Base-by-base conservation (phyloP, 2,888 invertebrate genomes). In the Polydrusus cervinus region DNA sequence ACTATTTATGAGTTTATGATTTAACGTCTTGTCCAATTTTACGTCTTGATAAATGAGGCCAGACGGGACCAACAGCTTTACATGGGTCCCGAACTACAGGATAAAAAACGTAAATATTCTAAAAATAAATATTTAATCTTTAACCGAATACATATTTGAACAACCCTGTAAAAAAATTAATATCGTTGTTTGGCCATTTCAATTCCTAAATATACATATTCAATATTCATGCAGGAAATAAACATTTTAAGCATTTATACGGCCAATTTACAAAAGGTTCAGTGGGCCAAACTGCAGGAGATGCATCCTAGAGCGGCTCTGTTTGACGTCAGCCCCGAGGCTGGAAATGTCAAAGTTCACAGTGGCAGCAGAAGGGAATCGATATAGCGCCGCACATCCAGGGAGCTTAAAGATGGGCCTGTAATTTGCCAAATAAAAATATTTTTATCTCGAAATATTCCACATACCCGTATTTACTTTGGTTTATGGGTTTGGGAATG, bases 301-400 rank as follows among this genome's bases (percentile, higher is more conserved):
- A 76, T 76, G 71, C 76, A 76, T 64, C 61, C 60, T 47, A 60
- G 70, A 65, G 18, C 66, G 30, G 61, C 65, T 53, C 38, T 30
- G 66, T 76, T 76, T 76, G 76, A 76, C 76, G 76, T 76, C 76
- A 73, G 76, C 40, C n/a, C 53, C 76, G 61, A 20, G 51, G 68
- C 73, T 47, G 55, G 55, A 77, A 77, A 77, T 77, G 77, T 77
- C 77, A 77, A 74, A 77, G 77, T 77, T 77, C 77, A 74, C 71
- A 71, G 74, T 68, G 74, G 77, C 74, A 71, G 72, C 68, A 60
- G 64, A 55, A n/a, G 62, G 69, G 64, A 77, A 77, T 77, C 77
- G 77, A 77, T 77, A 74, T 53, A 77, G 77, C 77, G 65, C 65
- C 60, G 76, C 76, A 73, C 62, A 71, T 75, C 71, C 75, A 72